These are phyloP conservation scores for Sarcoramphus papa DNA, from an alignment of 2,797 vertebrate species.

Conservation along the genomic window DNA sequence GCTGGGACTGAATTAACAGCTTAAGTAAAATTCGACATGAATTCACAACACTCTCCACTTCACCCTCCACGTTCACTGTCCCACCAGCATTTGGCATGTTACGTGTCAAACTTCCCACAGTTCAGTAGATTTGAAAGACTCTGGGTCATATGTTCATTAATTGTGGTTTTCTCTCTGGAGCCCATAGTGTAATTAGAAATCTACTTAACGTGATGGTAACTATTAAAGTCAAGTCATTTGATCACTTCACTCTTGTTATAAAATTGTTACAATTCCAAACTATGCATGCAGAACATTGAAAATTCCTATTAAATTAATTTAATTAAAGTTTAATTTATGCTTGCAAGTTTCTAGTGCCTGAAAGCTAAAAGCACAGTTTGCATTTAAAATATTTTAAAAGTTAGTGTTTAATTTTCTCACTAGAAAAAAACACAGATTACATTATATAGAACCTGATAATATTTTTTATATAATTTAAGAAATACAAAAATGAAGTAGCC, in stretches of 20 bases:
- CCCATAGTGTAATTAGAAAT: constrained; percentile 50
- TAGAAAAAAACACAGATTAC: not conserved
- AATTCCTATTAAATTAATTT: constrained; percentile 55
- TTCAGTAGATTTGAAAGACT: constrained; percentile 45
- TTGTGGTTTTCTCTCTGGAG: constrained; percentile 50
- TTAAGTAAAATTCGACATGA: not conserved
- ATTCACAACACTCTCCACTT: not conserved
- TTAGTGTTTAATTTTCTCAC: not conserved
- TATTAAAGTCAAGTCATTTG: constrained; percentile 48
- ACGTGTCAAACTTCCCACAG: not conserved
- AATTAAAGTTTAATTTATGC: constrained; percentile 61
- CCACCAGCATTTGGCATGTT: not conserved
- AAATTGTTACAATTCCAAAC: constrained; percentile 52
- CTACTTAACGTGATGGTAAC: constrained; percentile 51
- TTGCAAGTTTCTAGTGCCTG: not conserved
- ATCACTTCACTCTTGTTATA: constrained; percentile 28
- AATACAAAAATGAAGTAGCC: not conserved
- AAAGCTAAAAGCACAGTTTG: constrained; percentile 5
- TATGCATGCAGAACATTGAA: constrained; percentile 49
- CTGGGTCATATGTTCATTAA: constrained; percentile 28
- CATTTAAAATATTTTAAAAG: constrained; percentile 1
- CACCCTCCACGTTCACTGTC: not conserved
- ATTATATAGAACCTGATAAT: not conserved
- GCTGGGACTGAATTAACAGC: not conserved
- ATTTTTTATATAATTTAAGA: not conserved